Evolutionary conservation across 1,140 invertebrate species (phyloP), one percentile per base, ranked within the genome.

Genomic region (Nebria ingens): DNA sequence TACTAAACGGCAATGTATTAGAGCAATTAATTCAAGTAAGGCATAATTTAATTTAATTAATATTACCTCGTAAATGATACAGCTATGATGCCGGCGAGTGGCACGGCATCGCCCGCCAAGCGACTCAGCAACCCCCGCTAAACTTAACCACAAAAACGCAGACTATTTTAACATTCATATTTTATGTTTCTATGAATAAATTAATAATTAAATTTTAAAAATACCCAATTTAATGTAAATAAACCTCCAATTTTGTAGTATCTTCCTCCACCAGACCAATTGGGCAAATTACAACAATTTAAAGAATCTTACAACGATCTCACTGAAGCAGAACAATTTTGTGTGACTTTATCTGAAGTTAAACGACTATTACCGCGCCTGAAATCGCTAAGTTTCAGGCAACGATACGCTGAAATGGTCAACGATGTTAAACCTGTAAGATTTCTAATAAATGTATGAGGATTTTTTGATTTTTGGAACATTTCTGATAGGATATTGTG

Each of bases 271-370:
- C 83, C 88, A 52, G 93, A 97, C 64, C 86, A 94, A 62, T 73
- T 98, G 2, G 87, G 87, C 49, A 84, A 87, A 62, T 68, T 98
- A 2, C 79, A 89, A 45, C 84, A 87, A 56, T 79, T 87, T 54
- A 86, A 89, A 66, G 81, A 87, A 38, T 82, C 85, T 38, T 83
- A 84, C 59, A 80, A 91, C 25, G 86, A 94, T 19, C 68, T 98
- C 29, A 88, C 91, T 0, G 92, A 94, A 61, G 90, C 94, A 2
- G 96, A 98, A 72, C 91, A 95, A 67, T 98, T 98, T 76, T 87
- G 87, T 50, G 83, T 94, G 2, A 91, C 87, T n/a, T 90, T 96
- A 69, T 81, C 86, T 58, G 80, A 83, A 66, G 87, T 99, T 17
- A 97, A 97, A 73, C 80, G 93, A 17, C 74, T 98, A 22, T 73